Conservation (phyloP, 2,797 vertebrate species). For the Centroberyx gerrardi region DNA sequence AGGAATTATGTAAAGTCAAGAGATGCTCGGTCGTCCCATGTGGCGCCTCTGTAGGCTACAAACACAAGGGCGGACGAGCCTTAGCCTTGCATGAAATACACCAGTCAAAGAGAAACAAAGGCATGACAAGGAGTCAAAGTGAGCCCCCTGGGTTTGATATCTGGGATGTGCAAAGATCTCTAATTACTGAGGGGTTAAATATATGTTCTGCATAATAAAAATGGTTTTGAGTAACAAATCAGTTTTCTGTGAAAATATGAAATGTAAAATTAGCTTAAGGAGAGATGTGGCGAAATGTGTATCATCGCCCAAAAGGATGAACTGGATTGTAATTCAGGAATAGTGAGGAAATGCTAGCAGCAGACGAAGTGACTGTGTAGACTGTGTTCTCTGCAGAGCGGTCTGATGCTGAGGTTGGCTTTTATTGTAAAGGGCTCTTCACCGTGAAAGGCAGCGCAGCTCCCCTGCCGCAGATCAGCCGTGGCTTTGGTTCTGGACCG, state of each 20-base stretch:
- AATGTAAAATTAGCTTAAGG: constrained; percentile 72
- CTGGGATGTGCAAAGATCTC: constrained; percentile 82
- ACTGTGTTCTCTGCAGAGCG: constrained; percentile 44
- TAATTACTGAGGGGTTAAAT: constrained; percentile 65
- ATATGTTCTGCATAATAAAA: constrained; percentile 66
- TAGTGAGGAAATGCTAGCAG: constrained; percentile 59
- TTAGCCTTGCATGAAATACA: constrained; percentile 24
- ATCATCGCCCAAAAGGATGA: constrained; percentile 63
- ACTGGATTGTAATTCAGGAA: constrained; percentile 58
- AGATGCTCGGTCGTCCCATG: constrained; percentile 48
- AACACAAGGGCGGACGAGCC: not conserved
- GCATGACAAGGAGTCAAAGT: constrained; percentile 76
- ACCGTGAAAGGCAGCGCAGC: constrained; percentile 28
- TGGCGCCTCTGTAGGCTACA: constrained; percentile 35
- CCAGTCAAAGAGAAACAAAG: constrained; percentile 23
- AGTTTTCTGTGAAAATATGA: constrained; percentile 78
- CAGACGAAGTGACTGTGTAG: constrained; percentile 40
- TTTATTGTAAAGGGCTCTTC: constrained; percentile 40
- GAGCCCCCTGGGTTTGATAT: constrained; percentile 67
- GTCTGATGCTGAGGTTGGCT: constrained; percentile 31
- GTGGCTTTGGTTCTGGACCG: constrained; percentile 5
- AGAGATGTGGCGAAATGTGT: constrained; percentile 72
- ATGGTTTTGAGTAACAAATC: constrained; percentile 56
- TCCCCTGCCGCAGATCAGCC: constrained; percentile 4
- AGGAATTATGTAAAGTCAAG: constrained; percentile 51